Conservation (phyloP, 92 coral and sea anemone genomes). For the Micromussa lordhowensis region DNA sequence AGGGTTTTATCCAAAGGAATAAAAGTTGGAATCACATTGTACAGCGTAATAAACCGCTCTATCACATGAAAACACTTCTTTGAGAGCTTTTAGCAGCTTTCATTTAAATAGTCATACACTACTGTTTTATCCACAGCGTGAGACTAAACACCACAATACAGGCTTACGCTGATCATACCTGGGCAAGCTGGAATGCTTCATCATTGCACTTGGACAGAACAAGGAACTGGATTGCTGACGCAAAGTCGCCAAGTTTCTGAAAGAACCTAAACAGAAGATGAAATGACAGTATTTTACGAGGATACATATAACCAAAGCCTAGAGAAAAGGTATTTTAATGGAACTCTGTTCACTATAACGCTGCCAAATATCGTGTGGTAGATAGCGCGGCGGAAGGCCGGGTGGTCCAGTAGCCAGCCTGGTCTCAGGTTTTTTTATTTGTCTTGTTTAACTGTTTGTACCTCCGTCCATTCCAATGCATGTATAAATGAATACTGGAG, state of each 20-base stretch:
- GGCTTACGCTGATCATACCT: constrained; percentile 51
- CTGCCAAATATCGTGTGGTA: background rate
- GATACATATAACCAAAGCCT: background rate
- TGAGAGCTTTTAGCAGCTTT: no score
- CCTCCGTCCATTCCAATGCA: background rate
- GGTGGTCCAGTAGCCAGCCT: no score
- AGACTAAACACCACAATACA: no score
- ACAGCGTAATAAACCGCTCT: no score
- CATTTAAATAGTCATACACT: no score
- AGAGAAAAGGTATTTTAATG: background rate
- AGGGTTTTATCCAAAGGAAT: no score
- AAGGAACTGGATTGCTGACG: constrained; percentile 98
- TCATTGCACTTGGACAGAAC: constrained; percentile 98
- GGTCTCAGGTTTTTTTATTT: no score
- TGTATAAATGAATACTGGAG: background rate
- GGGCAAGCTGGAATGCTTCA: constrained; percentile 99
- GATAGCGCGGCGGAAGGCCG: background rate
- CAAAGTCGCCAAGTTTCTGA: constrained; percentile 98
- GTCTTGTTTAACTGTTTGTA: no score
- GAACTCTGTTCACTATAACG: background rate
- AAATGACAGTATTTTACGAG: no score
- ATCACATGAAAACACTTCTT: no score
- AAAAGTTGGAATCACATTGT: no score
- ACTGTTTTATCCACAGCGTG: no score
- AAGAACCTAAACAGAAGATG: constrained; percentile 71